Percentiles rank a stretch among this genome's conserved stretches.
These are phyloP conservation scores for Zelostemma sp. DNA, from an alignment of 1,140 invertebrate species.

Conservation along the genomic window DNA sequence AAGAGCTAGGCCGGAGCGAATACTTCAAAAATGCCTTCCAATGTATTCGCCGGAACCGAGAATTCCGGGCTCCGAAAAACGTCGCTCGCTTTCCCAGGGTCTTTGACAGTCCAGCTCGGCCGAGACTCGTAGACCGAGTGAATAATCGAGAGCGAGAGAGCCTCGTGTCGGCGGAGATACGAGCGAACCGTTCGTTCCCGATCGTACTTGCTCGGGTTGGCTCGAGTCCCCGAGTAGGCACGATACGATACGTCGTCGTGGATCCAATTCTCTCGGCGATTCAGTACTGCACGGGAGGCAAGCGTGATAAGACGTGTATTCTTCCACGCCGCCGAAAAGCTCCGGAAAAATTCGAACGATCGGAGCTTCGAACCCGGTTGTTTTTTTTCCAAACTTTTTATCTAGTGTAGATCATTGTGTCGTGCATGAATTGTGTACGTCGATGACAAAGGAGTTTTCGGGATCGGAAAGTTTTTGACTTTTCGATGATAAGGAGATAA, in stretches of 20 bases:
- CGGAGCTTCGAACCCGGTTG: too few relatives aligned
- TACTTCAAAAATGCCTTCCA: too few relatives aligned
- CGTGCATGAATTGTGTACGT: too few relatives aligned
- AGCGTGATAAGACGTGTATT: slow-evolving; percentile 18
- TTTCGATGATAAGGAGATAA: too few relatives aligned
- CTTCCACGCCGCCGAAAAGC: background rate
- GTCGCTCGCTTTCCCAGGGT: background rate
- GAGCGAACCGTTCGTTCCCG: slow-evolving; percentile 16
- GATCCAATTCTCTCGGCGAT: slow-evolving; percentile 2
- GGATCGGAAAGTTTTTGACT: too few relatives aligned
- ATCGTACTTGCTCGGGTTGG: slow-evolving; percentile 23
- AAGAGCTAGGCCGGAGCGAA: too few relatives aligned
- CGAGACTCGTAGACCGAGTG: slow-evolving; percentile 28
- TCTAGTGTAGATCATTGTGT: too few relatives aligned
- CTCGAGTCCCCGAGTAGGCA: slow-evolving; percentile 5
- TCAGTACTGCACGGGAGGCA: slow-evolving; percentile 31
- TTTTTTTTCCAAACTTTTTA: too few relatives aligned
- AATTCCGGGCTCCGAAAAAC: slow-evolving; percentile 7
- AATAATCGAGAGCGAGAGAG: slow-evolving; percentile 9
- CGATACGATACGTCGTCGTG: background rate
- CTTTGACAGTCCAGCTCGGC: slow-evolving; percentile 16
- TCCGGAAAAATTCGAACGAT: too few relatives aligned
- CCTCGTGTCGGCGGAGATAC: slow-evolving; percentile 16
- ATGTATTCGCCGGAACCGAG: background rate
- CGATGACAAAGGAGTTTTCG: too few relatives aligned